Evolutionary conservation across 2,113 vertebrate species (phyloP).

Genomic region (Mustela lutreola): DNA sequence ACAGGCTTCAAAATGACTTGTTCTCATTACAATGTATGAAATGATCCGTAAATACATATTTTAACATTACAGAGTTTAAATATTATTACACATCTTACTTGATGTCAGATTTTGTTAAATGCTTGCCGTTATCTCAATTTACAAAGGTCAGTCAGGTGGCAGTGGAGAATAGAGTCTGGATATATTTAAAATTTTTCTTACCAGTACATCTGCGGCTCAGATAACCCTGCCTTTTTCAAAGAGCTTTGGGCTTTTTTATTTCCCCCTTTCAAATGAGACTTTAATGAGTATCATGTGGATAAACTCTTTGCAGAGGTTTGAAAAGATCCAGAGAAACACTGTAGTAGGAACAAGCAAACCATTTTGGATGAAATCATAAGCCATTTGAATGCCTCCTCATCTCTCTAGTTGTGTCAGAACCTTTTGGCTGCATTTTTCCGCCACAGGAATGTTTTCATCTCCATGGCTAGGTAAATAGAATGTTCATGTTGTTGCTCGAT

Average conservation of each 20-base stretch:
- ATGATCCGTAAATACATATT: slow-evolving; percentile 81
- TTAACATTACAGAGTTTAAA: slow-evolving; percentile 80
- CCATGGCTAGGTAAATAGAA: slow-evolving; percentile 78
- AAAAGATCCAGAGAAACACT: slow-evolving; percentile 78
- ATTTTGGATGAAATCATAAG: slow-evolving; percentile 76
- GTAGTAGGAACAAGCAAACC: slow-evolving; percentile 71
- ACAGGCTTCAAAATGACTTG: slow-evolving; percentile 71
- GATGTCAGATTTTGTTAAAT: slow-evolving; percentile 78
- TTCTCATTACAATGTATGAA: slow-evolving; percentile 71
- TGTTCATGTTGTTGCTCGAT: slow-evolving; percentile 41
- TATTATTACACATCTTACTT: slow-evolving; percentile 76
- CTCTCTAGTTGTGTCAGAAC: slow-evolving; percentile 70
- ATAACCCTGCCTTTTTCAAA: slow-evolving; percentile 79
- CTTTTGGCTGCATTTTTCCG: slow-evolving; percentile 62
- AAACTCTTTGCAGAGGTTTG: slow-evolving; percentile 80
- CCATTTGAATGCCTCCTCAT: slow-evolving; percentile 72
- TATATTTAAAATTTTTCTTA: slow-evolving; percentile 68
- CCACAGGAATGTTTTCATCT: slow-evolving; percentile 75
- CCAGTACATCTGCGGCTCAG: slow-evolving; percentile 61
- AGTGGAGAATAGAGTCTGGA: slow-evolving; percentile 39
- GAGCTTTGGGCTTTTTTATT: slow-evolving; percentile 49
- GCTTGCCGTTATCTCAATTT: slow-evolving; percentile 62
- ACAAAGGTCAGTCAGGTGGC: slow-evolving; percentile 58
- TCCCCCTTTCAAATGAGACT: slow-evolving; percentile 75
- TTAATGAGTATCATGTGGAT: slow-evolving; percentile 83